phyloP scores from a whole-genome alignment of 2,888 invertebrate genomes.

The Ennomos fuscantarius region DNA sequence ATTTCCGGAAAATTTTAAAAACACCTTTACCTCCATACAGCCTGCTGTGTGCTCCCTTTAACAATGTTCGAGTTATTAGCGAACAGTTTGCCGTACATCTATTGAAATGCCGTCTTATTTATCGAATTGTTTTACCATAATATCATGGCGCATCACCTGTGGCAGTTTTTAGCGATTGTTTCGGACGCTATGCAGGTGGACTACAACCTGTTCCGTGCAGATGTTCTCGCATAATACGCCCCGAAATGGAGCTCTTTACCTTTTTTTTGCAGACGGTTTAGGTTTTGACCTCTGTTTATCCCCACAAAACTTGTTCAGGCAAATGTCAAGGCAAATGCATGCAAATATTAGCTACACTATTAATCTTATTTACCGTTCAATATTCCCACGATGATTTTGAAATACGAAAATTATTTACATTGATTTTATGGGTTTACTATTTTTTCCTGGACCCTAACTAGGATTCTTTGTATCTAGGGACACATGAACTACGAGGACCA shows the following conservation, averaged over 20 bases:
- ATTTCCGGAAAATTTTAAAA: slow-evolving; percentile 13
- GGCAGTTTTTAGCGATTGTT: slow-evolving; percentile 70
- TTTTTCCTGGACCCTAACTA: too few species aligned
- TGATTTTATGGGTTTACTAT: too few species aligned
- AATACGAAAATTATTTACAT: too few species aligned
- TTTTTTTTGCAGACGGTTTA: slow-evolving; percentile 38
- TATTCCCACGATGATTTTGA: too few species aligned
- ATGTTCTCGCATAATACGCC: slow-evolving; percentile 52
- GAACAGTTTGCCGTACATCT: slow-evolving; percentile 21
- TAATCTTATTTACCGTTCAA: slow-evolving; percentile 10
- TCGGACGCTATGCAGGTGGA: slow-evolving; percentile 64
- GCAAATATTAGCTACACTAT: background rate
- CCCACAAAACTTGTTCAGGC: slow-evolving; percentile 30
- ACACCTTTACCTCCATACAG: slow-evolving; percentile 9
- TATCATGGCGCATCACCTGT: slow-evolving; percentile 59
- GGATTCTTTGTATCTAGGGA: too few species aligned
- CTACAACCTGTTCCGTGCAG: slow-evolving; percentile 61
- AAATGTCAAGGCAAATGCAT: slow-evolving; percentile 37
- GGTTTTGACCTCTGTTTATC: slow-evolving; percentile 37
- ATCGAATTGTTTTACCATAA: slow-evolving; percentile 34
- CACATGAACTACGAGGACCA: too few species aligned
- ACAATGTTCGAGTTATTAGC: slow-evolving; percentile 18
- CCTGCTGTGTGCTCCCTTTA: slow-evolving; percentile 7
- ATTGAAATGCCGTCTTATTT: slow-evolving; percentile 18
- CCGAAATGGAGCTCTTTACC: slow-evolving; percentile 23